Evolutionary conservation across 1,140 invertebrate genomes (phyloP).

Genomic region (Diorhabda carinulata): DNA sequence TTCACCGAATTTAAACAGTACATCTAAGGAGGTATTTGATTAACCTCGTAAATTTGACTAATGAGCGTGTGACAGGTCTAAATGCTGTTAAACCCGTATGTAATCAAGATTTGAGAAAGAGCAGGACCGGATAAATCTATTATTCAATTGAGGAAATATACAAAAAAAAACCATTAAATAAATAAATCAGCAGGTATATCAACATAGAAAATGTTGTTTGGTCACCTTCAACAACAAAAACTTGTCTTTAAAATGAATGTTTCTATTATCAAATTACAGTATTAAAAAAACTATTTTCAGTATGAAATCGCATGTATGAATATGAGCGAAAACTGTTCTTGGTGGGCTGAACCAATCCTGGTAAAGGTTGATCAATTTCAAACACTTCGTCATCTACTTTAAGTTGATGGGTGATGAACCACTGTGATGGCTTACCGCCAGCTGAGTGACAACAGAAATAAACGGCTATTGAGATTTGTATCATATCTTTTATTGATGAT

Average conservation of each 20-base stretch:
- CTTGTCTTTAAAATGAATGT: too few species aligned
- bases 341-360: not conserved
- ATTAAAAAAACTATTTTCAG: too few species aligned
- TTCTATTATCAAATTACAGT: too few species aligned
- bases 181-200: too few species aligned
- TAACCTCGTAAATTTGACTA: constrained; percentile 22
- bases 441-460: constrained; percentile 9
- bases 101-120: constrained; percentile 16
- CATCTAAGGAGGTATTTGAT: constrained; percentile 15
- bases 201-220: too few species aligned
- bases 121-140: not conserved
- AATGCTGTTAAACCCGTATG: constrained; percentile 20
- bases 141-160: too few species aligned
- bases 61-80: constrained; percentile 20
- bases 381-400: constrained; percentile 16
- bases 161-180: too few species aligned
- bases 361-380: constrained; percentile 14
- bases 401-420: not conserved
- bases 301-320: too few species aligned
- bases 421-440: constrained; percentile 10
- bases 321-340: too few species aligned
- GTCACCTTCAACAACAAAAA: too few species aligned
- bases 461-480: not conserved
- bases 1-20: constrained; percentile 9
- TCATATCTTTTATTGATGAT: not conserved